Percentiles rank a stretch among this genome's conserved stretches.
Conservation (phyloP, 2,113 vertebrate genomes). For the Rhodinocichla rosea region DNA sequence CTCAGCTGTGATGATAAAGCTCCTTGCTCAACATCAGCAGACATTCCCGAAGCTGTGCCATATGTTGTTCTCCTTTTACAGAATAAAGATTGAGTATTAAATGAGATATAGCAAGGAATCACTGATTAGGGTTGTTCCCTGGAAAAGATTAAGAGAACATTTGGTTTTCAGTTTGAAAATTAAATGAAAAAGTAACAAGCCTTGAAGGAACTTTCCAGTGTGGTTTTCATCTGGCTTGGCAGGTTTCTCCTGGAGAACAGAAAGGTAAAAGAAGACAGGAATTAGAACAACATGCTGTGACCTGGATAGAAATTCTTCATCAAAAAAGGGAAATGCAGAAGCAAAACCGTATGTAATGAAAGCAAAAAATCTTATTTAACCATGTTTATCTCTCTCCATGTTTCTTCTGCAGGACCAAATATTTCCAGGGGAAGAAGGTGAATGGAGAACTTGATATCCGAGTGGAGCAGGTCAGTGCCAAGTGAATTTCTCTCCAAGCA, state of each 20-base stretch:
- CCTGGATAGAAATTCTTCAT: background rate
- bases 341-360: background rate
- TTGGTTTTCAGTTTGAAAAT: conserved; percentile 28
- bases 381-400: background rate
- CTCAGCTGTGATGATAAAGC: background rate
- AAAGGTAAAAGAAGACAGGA: background rate
- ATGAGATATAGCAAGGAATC: background rate
- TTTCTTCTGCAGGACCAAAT: conserved; percentile 83
- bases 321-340: background rate
- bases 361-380: background rate
- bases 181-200: background rate
- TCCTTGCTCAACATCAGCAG: background rate
- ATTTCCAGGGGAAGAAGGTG: conserved; percentile 92
- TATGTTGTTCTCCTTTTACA: background rate
- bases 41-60: background rate
- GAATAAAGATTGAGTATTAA: background rate
- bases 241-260: background rate
- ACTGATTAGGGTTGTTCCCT: background rate
- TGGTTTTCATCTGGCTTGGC: conserved; percentile 42
- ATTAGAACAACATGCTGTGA: conserved; percentile 1
- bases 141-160: conserved; percentile 23
- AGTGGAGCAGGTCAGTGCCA: conserved; percentile 89
- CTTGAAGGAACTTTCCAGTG: conserved; percentile 41
- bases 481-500: background rate
- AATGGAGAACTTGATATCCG: conserved; percentile 92